phyloP scores from a whole-genome alignment of 2,888 invertebrate genomes.

The Calameuta pallipes region DNA sequence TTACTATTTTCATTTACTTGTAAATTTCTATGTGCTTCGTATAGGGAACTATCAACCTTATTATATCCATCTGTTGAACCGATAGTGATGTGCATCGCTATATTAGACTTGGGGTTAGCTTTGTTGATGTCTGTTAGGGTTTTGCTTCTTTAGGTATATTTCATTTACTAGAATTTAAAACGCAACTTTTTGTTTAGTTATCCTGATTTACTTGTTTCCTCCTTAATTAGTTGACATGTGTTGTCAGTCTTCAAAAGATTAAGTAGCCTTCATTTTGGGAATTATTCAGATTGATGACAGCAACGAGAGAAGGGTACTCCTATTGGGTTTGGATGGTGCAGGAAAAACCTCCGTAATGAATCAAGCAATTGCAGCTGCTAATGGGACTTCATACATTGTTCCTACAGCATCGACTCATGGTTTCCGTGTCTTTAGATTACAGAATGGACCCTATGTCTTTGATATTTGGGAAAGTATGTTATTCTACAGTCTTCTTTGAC shows the following conservation, averaged over 20 bases:
- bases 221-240: not conserved
- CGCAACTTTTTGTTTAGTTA: not conserved
- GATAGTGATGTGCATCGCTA: not conserved
- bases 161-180: not conserved
- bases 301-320: constrained; percentile 59
- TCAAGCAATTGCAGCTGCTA: constrained; percentile 53
- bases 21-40: not conserved
- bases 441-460: constrained; percentile 49
- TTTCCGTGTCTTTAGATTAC: constrained; percentile 58
- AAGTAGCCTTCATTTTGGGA: constrained; percentile 11
- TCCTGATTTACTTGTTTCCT: not conserved
- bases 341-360: constrained; percentile 64
- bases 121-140: not conserved
- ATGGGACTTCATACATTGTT: constrained; percentile 41
- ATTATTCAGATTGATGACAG: constrained; percentile 59
- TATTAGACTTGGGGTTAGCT: not conserved
- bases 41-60: not conserved
- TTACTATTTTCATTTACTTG: not conserved
- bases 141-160: not conserved
- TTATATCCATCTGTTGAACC: not conserved
- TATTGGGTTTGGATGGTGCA: constrained; percentile 61
- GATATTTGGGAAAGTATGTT: constrained; percentile 63
- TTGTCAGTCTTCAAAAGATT: not conserved
- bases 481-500: not conserved
- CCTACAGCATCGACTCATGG: constrained; percentile 56